A percentile compares a stretch with the other conserved stretches of the same genome.
Evolutionary conservation across 2,888 invertebrate species (phyloP).

Genomic region (Plutella xylostella): DNA sequence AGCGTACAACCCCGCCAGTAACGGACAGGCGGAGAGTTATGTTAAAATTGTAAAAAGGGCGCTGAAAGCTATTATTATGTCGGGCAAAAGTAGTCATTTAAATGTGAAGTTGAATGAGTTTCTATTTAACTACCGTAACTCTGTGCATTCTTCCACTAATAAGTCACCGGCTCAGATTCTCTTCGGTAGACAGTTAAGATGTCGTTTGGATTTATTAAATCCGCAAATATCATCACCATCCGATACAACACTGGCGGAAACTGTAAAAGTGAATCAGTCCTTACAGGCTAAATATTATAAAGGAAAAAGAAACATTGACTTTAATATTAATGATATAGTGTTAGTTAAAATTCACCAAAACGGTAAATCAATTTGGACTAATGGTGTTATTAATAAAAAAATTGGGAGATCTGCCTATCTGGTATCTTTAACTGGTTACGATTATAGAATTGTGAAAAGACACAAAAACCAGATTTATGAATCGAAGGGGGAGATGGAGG

Average conservation of each 20-base stretch:
- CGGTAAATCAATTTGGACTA: neutral
- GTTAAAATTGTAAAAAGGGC: conserved; percentile 11
- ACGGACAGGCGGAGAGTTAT: conserved; percentile 3
- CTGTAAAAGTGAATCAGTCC: neutral
- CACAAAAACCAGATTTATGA: neutral
- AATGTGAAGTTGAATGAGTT: neutral
- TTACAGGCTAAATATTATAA: neutral
- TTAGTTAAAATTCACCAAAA: conserved; percentile 7
- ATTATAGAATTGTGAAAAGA: neutral
- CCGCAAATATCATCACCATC: neutral
- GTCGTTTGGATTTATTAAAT: neutral
- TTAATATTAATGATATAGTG: neutral
- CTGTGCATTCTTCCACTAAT: conserved; percentile 1
- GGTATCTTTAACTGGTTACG: neutral
- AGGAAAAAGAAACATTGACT: neutral
- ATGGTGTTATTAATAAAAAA: neutral
- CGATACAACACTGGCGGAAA: neutral
- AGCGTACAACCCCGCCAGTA: conserved; percentile 2
- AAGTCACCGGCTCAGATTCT: neutral
- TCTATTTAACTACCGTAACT: conserved; percentile 2
- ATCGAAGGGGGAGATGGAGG: neutral
- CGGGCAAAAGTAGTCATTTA: neutral
- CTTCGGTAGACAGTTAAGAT: neutral
- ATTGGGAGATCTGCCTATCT: neutral
- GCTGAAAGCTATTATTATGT: neutral